Evolutionary conservation across 2,888 invertebrate genomes (phyloP).

Genomic region (Melanostoma scalare): DNA sequence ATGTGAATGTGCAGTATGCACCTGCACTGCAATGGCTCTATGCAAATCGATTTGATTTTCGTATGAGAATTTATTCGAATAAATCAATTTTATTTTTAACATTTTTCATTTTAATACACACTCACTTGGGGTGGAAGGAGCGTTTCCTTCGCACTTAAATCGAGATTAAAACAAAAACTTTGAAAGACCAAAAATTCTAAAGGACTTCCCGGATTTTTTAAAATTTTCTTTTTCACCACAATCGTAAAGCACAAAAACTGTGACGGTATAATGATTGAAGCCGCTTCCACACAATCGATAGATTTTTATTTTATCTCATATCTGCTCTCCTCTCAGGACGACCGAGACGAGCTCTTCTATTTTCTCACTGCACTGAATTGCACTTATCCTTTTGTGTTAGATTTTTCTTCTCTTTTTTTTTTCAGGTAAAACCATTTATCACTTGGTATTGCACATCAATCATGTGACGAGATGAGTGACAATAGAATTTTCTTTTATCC

Average conservation of each 20-base stretch:
- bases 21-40: conserved; percentile 3
- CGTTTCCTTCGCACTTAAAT: too few relatives aligned
- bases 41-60: conserved; percentile 5
- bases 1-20: neutral
- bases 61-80: neutral
- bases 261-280: conserved; percentile 8
- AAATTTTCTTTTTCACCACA: conserved; percentile 4
- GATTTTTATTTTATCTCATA: conserved; percentile 33
- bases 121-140: too few relatives aligned
- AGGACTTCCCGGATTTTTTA: too few relatives aligned
- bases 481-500: conserved; percentile 35
- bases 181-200: neutral
- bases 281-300: conserved; percentile 48
- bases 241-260: conserved; percentile 13
- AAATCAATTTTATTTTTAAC: neutral
- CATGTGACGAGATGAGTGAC: conserved; percentile 39
- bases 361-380: conserved; percentile 35
- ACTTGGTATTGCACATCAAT: conserved; percentile 51
- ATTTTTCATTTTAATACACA: neutral
- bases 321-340: conserved; percentile 29
- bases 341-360: conserved; percentile 5
- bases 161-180: too few relatives aligned
- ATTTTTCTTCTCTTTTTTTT: conserved; percentile 20
- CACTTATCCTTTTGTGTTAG: conserved; percentile 39
- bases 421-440: conserved; percentile 14